These are phyloP conservation scores for Xanthia togata DNA, from an alignment of 2,888 invertebrate species.

Conservation along the genomic window DNA sequence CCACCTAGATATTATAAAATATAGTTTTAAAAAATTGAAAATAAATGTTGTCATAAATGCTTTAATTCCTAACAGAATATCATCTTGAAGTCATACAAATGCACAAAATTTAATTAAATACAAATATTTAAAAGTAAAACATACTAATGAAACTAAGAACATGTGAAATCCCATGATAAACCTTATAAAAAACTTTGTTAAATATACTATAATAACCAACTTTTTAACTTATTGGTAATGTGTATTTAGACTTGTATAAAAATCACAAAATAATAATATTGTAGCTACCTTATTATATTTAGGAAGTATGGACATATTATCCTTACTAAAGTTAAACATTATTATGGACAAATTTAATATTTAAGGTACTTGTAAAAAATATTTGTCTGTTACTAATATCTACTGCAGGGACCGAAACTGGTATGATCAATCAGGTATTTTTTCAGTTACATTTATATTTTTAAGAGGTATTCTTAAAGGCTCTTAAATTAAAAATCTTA, in stretches of 20 bases:
- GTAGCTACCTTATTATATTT: conserved; percentile 39
- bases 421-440: too few relatives aligned
- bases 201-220: conserved; percentile 22
- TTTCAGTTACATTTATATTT: too few relatives aligned
- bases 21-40: conserved; percentile 5
- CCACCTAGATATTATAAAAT: conserved; percentile 5
- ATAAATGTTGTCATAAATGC: conserved; percentile 35
- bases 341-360: conserved; percentile 14
- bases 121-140: conserved; percentile 6
- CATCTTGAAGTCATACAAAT: conserved; percentile 33
- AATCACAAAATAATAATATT: conserved; percentile 41
- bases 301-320: not conserved
- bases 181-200: conserved; percentile 2
- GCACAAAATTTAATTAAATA: not conserved
- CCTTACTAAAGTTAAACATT: conserved; percentile 18
- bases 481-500: too few relatives aligned
- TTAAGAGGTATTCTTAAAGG: too few relatives aligned
- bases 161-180: conserved; percentile 34
- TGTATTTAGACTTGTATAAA: conserved; percentile 34
- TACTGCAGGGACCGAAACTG: not conserved
- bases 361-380: conserved; percentile 19
- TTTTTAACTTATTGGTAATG: conserved; percentile 12
- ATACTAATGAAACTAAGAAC: conserved; percentile 15
- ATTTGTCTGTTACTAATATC: conserved; percentile 28
- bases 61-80: conserved; percentile 4